Percentiles rank a stretch among this genome's conserved stretches.
Evolutionary conservation across 2,113 vertebrate species (phyloP).

Genomic region (Abramis brama): DNA sequence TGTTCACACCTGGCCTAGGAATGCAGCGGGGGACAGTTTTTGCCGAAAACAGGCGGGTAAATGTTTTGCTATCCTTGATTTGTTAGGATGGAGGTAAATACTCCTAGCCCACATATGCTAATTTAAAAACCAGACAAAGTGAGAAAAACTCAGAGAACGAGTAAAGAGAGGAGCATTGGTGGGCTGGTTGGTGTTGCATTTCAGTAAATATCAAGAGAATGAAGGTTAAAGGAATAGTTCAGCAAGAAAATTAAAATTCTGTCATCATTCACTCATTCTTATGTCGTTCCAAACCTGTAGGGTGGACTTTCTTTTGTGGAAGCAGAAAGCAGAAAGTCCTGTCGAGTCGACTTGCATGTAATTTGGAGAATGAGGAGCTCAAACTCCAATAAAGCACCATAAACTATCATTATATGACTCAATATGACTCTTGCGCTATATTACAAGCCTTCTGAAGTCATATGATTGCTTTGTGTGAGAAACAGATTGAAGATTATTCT

Average conservation of each 20-base stretch:
- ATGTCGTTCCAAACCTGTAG: background rate
- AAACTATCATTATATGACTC: background rate
- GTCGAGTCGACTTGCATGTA: background rate
- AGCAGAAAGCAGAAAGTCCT: background rate
- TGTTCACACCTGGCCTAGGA: conserved; percentile 29
- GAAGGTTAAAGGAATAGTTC: background rate
- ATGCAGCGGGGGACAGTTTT: background rate
- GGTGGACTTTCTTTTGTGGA: background rate
- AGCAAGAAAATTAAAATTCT: background rate
- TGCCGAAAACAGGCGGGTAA: background rate
- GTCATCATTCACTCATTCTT: background rate
- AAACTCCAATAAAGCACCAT: background rate
- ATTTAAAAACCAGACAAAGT: conserved; percentile 33
- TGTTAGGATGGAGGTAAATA: conserved; percentile 34
- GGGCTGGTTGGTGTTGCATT: background rate
- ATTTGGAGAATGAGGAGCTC: background rate
- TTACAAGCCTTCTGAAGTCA: background rate
- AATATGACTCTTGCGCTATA: background rate
- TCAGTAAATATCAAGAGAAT: conserved; percentile 19
- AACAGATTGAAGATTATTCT: background rate
- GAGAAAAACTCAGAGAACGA: background rate
- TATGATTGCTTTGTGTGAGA: too few relatives aligned
- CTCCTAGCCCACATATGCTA: conserved; percentile 32
- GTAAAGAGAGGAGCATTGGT: conserved; percentile 6
- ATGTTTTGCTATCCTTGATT: conserved; percentile 37